Percentiles rank a stretch among this genome's conserved stretches.
Conservation (phyloP, 2,888 invertebrate genomes). For the Bembecia ichneumoniformis region DNA sequence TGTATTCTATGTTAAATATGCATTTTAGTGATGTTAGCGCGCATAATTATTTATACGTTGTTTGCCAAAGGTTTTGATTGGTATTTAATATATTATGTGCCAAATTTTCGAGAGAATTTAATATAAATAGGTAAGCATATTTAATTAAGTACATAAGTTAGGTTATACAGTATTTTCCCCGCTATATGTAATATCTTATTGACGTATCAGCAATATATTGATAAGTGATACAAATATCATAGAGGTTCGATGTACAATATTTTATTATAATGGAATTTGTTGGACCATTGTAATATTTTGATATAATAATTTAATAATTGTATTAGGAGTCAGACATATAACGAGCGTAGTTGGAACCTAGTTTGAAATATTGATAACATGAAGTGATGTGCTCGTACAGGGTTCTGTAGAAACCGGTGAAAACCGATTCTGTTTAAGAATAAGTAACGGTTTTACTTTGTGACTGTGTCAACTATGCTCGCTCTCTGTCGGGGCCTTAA, state of each 20-base stretch:
- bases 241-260: constrained; percentile 15
- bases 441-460: too few relatives aligned
- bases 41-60: background rate
- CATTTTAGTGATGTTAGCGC: background rate
- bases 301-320: background rate
- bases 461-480: too few relatives aligned
- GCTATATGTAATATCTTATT: constrained; percentile 21
- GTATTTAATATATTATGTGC: constrained; percentile 32
- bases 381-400: too few relatives aligned
- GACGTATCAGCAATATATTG: constrained; percentile 32
- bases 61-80: constrained; percentile 7
- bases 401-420: too few relatives aligned
- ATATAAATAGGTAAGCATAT: constrained; percentile 20
- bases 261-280: constrained; percentile 18
- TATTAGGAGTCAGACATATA: too few relatives aligned
- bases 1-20: background rate
- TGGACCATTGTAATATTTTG: constrained; percentile 23
- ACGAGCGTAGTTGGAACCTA: too few relatives aligned
- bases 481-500: too few relatives aligned
- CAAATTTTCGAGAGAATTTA: constrained; percentile 62
- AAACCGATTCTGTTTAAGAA: too few relatives aligned
- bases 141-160: constrained; percentile 19
- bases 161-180: constrained; percentile 40
- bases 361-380: too few relatives aligned
- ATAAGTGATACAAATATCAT: constrained; percentile 23